phyloP scores from a whole-genome alignment of 1,140 invertebrate species.

The Harlomillsia oculata region DNA sequence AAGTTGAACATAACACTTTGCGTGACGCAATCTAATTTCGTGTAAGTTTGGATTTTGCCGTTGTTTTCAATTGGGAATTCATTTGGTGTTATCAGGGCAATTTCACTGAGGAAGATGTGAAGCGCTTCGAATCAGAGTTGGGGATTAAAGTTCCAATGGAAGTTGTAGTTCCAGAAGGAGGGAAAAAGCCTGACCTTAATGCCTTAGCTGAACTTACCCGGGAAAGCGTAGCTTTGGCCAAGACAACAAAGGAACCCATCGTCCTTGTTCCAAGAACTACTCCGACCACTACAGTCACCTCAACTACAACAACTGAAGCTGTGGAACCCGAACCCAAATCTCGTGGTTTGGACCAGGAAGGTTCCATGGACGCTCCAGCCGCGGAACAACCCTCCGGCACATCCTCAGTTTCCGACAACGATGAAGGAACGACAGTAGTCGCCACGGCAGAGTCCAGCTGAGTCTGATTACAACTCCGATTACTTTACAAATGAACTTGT shows the following conservation, averaged over 20 bases:
- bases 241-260: background rate
- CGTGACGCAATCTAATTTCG: background rate
- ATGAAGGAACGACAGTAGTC: too few relatives aligned
- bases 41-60: background rate
- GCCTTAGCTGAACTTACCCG: background rate
- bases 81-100: conserved; percentile 21
- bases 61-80: background rate
- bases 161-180: background rate
- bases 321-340: too few relatives aligned
- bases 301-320: background rate
- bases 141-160: conserved; percentile 20
- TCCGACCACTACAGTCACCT: background rate
- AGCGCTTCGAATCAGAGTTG: conserved; percentile 16
- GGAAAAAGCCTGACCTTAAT: conserved; percentile 1
- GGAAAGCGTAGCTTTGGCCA: conserved; percentile 1
- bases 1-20: background rate
- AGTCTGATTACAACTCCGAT: too few relatives aligned
- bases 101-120: conserved; percentile 12
- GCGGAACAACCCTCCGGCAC: too few relatives aligned
- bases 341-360: too few relatives aligned
- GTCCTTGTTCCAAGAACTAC: background rate
- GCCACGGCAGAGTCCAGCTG: too few relatives aligned
- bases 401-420: too few relatives aligned
- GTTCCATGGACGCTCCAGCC: too few relatives aligned
- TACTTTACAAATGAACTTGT: too few relatives aligned